Conservation (phyloP, 2,113 vertebrate genomes). For the Macroglossus sobrinus region DNA sequence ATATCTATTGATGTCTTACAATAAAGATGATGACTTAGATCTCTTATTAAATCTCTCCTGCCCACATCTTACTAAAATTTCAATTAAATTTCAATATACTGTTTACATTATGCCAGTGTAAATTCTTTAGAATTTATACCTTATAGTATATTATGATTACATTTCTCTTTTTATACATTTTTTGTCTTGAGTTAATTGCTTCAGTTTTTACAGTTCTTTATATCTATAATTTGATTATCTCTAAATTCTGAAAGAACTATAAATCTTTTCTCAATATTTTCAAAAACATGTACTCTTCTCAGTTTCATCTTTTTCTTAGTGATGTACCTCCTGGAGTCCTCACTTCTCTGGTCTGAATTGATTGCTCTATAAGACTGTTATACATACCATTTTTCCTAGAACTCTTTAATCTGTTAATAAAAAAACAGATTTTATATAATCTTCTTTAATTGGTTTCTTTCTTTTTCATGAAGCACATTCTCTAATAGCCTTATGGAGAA, state of each 20-base stretch:
- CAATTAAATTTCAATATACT: slow-evolving; percentile 1
- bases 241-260: neutral
- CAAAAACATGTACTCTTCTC: neutral
- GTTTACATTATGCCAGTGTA: neutral
- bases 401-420: neutral
- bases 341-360: neutral
- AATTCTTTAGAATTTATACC: neutral
- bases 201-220: neutral
- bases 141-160: neutral
- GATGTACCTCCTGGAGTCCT: neutral
- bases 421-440: neutral
- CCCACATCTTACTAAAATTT: neutral
- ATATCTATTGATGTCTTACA: neutral
- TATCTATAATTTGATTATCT: neutral
- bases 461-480: neutral
- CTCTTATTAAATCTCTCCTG: neutral
- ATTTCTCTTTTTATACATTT: neutral
- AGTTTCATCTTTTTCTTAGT: neutral
- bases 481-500: neutral
- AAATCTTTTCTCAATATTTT: neutral
- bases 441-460: neutral
- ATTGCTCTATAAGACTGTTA: neutral
- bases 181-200: neutral
- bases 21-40: neutral
- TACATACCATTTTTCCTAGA: neutral